Conservation (phyloP, 1,140 invertebrate genomes). For the Zaprionus davidi region DNA sequence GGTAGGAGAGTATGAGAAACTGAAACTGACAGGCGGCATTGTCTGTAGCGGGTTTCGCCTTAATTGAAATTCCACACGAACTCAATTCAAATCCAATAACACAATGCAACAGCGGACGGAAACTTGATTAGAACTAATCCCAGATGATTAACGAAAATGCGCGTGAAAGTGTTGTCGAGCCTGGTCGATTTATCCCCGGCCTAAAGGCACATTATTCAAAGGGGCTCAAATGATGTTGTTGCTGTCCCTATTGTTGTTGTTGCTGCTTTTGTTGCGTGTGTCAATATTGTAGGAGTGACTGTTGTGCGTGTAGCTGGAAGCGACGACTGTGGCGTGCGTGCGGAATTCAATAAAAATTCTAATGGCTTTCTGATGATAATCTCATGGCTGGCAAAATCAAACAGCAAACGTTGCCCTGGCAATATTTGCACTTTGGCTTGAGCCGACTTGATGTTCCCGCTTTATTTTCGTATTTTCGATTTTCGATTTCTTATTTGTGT, state of each 20-base stretch:
- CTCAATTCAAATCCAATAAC: constrained; percentile 78
- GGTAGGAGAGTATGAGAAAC: neutral
- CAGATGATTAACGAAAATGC: constrained; percentile 79
- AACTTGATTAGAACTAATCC: constrained; percentile 80
- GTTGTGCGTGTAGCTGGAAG: constrained; percentile 38
- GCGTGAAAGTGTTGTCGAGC: constrained; percentile 74
- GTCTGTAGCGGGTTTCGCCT: constrained; percentile 27
- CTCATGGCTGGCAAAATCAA: constrained; percentile 79
- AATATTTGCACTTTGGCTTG: constrained; percentile 75
- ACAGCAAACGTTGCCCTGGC: constrained; percentile 63
- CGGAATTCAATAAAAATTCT: constrained; percentile 83
- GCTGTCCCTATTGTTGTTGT: constrained; percentile 8
- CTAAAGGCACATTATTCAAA: constrained; percentile 69
- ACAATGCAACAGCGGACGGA: constrained; percentile 50
- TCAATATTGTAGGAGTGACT: constrained; percentile 53
- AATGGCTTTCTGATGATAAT: constrained; percentile 83
- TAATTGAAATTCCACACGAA: constrained; percentile 76
- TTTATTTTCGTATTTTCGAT: neutral
- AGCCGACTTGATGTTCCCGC: constrained; percentile 47
- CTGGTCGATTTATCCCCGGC: constrained; percentile 42
- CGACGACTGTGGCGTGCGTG: constrained; percentile 57
- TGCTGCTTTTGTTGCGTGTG: constrained; percentile 36
- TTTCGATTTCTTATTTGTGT: neutral
- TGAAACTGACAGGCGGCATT: neutral
- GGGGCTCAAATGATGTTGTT: constrained; percentile 44